Evolutionary conservation across 2,888 invertebrate genomes (phyloP).

Genomic region (Caenorhabditis afra): DNA sequence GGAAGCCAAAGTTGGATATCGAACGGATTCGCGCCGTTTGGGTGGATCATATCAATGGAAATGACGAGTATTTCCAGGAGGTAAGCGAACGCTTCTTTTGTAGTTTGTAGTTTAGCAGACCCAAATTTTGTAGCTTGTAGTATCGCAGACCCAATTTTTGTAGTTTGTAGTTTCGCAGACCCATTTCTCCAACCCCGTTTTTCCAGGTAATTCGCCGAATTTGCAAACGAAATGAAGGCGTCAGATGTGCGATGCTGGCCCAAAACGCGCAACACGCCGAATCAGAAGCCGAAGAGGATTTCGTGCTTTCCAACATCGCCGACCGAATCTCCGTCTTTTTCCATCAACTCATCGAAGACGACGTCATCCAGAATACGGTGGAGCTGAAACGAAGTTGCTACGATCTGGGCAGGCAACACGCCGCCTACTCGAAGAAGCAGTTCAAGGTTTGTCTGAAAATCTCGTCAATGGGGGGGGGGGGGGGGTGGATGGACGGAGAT

Average conservation of each 20-base stretch:
- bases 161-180: conserved; percentile 26
- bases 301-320: conserved; percentile 52
- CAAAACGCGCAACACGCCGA: conserved; percentile 54
- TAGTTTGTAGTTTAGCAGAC: conserved; percentile 18
- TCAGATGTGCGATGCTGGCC: conserved; percentile 49
- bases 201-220: conserved; percentile 47
- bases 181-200: neutral
- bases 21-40: conserved; percentile 51
- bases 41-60: conserved; percentile 52
- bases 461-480: no score
- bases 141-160: conserved; percentile 5
- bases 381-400: conserved; percentile 48
- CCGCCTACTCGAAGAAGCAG: conserved; percentile 50
- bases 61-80: conserved; percentile 60
- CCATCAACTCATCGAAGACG: conserved; percentile 54
- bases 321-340: conserved; percentile 46
- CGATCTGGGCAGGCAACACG: conserved; percentile 52
- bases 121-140: neutral
- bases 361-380: conserved; percentile 38
- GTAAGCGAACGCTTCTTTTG: conserved; percentile 19
- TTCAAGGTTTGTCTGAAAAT: conserved; percentile 37
- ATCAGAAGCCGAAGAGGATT: conserved; percentile 52
- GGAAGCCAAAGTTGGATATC: conserved; percentile 42
- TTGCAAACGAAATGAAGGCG: conserved; percentile 47
- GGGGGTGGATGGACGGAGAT: no score